Evolutionary conservation across 2,113 vertebrate genomes (phyloP), one percentile per base, ranked within the genome.

Genomic region (Tiliqua scincoides): DNA sequence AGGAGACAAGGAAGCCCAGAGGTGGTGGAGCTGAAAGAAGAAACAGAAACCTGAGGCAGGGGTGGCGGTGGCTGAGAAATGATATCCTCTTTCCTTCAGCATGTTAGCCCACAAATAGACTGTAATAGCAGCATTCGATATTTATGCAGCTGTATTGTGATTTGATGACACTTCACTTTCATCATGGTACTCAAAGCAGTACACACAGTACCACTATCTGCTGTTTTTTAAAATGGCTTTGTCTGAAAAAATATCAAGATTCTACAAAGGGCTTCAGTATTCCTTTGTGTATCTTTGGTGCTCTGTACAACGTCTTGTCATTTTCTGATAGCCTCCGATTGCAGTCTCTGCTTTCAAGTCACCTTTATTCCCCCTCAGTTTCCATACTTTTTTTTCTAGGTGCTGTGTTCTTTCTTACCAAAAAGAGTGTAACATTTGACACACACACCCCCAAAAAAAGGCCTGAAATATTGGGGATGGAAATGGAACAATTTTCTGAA

Each of bases 381-480:
- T 72, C 68, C 61, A 30, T 27, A 27, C 25, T 25, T 35, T 57
- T 76, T 77, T 65, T 63, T 57, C n/a, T 32, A 77, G 9, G n/a
- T 68, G 61, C 73, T 9, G 40, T 15, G 3, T 57, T 67, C 12
- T 54, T 37, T 48, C 2, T 37, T 85, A 43, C 43, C 40, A 35
- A 57, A 85, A 77, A 57, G 68, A 85, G 68, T 85, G 77, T 30
- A 77, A 54, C 40, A 27, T 54, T 85, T 77, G 74, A 62, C 83
- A 85, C n/a, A n/a, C n/a, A n/a, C n/a, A n/a, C n/a, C n/a, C n/a
- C n/a, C n/a, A 67, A 57, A n/a, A 73, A 21, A 48, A 25, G 20
- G 23, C 23, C 3, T 48, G 35, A 77, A 77, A 85, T 85, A 25
- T 23, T 37, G 63, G 43, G n/a, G n/a, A 75, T 85, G 73, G 83